phyloP scores from a whole-genome alignment of 1,140 invertebrate species.

The Trichonephila clavata region DNA sequence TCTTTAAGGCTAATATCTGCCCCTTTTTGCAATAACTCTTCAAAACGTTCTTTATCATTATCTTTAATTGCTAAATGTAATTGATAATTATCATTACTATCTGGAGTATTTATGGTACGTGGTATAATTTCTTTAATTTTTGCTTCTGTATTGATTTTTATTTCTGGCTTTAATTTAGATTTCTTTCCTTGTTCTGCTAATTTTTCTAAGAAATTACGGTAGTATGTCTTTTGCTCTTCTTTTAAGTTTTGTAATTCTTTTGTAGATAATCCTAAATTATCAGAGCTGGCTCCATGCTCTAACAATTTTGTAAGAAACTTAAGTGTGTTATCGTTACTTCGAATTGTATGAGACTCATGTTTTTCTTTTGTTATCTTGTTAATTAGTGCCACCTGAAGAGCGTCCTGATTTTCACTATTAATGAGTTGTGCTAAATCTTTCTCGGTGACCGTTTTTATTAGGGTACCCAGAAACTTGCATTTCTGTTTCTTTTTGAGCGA shows the following conservation, averaged over 20 bases:
- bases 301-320: neutral
- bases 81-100: slow-evolving; percentile 12
- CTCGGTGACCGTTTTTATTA: neutral
- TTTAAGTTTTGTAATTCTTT: neutral
- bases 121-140: too few relatives aligned
- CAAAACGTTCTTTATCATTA: neutral
- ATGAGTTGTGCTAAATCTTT: neutral
- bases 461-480: neutral
- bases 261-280: neutral
- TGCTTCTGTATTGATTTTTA: neutral
- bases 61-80: neutral
- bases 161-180: neutral
- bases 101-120: neutral
- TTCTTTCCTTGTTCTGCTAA: neutral
- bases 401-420: neutral
- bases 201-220: neutral
- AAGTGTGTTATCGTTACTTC: too few relatives aligned
- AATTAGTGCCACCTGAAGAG: too few relatives aligned
- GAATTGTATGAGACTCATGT: too few relatives aligned
- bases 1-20: neutral
- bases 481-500: neutral
- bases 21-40: neutral
- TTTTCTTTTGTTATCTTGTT: too few relatives aligned
- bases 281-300: neutral
- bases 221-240: neutral